These are phyloP conservation scores for Pachycephala philippinensis DNA, from an alignment of 2,113 vertebrate species.

Conservation along the genomic window DNA sequence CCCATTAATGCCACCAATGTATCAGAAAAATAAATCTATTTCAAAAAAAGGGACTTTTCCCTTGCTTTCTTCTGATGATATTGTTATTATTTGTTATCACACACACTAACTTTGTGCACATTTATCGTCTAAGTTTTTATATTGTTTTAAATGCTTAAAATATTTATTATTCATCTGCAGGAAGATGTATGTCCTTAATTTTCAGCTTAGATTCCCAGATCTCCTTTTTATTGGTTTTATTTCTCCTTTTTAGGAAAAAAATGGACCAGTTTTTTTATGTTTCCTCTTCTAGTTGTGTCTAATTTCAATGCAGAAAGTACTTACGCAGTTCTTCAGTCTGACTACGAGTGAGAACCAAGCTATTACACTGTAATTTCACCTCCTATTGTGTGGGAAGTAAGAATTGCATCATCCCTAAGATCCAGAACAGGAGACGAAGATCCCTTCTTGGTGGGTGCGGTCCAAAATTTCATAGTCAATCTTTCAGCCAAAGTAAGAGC, in stretches of 20 bases:
- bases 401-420: neutral
- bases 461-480: neutral
- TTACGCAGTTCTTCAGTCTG: neutral
- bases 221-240: slow-evolving; percentile 56
- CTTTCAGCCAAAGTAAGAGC: neutral
- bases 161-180: slow-evolving; percentile 1
- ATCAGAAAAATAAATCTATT: neutral
- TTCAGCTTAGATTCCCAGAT: slow-evolving; percentile 33
- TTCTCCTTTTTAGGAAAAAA: slow-evolving; percentile 55
- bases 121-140: neutral
- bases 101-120: neutral
- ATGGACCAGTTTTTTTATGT: neutral
- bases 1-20: neutral
- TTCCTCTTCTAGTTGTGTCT: neutral
- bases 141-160: neutral
- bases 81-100: neutral
- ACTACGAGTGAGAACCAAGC: neutral
- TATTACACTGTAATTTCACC: neutral
- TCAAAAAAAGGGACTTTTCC: neutral
- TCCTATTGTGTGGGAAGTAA: neutral
- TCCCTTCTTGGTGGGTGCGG: neutral
- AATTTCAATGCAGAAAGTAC: neutral
- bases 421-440: neutral
- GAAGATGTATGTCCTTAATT: slow-evolving; percentile 34
- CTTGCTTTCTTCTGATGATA: neutral